Percentiles rank a stretch among this genome's conserved stretches.
These are phyloP conservation scores for Trinectes maculatus DNA, from an alignment of 2,113 vertebrate genomes.

Conservation along the genomic window DNA sequence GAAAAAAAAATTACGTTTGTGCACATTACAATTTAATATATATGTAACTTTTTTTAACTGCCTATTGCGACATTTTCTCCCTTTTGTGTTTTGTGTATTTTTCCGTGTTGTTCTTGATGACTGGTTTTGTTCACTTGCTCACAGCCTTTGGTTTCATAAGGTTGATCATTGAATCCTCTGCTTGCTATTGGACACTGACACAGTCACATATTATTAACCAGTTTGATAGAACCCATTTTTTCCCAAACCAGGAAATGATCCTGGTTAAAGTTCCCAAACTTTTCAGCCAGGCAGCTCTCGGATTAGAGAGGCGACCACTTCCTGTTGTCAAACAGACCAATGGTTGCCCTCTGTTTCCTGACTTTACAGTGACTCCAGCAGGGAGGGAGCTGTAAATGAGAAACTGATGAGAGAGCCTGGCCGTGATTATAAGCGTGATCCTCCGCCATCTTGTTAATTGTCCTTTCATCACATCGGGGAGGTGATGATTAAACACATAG, in stretches of 20 bases:
- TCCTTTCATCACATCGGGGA: constrained; percentile 46
- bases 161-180: too few species aligned
- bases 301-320: constrained; percentile 38
- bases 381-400: constrained; percentile 49
- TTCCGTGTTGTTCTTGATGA: too few species aligned
- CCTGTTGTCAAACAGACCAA: constrained; percentile 32
- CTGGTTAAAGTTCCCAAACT: constrained; percentile 2
- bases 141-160: too few species aligned
- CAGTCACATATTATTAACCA: too few species aligned
- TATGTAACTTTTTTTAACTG: too few species aligned
- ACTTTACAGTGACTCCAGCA: constrained; percentile 1
- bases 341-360: constrained; percentile 10
- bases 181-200: too few species aligned
- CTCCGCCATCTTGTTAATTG: constrained; percentile 57
- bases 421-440: constrained; percentile 37
- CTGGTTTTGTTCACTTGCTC: too few species aligned
- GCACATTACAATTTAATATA: too few species aligned
- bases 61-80: too few species aligned
- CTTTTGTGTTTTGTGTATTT: too few species aligned
- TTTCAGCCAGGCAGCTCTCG: constrained; percentile 20
- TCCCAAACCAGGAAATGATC: neutral
- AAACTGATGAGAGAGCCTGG: constrained; percentile 46
- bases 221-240: constrained; percentile 3
- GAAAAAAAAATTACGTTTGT: too few species aligned
- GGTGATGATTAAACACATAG: constrained; percentile 28